Base-by-base conservation (phyloP, 2,888 invertebrate genomes). In the Agonum fuliginosum region DNA sequence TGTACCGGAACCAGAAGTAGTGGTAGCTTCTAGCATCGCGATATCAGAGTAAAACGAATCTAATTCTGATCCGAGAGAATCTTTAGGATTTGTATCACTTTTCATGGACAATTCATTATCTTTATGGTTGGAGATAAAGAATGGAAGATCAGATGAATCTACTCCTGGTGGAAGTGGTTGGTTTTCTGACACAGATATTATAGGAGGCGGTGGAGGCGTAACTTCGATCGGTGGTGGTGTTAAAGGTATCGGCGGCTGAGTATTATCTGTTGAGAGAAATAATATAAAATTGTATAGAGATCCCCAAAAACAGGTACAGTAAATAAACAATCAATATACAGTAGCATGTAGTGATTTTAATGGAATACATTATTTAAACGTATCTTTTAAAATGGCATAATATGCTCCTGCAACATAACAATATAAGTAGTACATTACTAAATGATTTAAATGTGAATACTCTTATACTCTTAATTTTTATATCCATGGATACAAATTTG, bases 31-130 rank as follows among this genome's bases (percentile, higher is more conserved):
- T 62, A 91, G 85, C 0, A 88, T 87, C 1, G 91, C 91, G 30
- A 91, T 88, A 81, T 91, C 91, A 3, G 88, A 90, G 83, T 91
- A 91, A 84, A 91, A 91, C 1, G 90, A 90, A 83, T 89, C 89
- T 71, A 91, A 84, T 10, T 88, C 91, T 0, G 87, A 87, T 2
- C 81, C 81, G 2, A 84, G 1, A 83, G 83, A 17, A 24, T 83
- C 81, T 14, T 27, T 73, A 58, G 51, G 12, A 1, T 17, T 22
- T n/a, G 43, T 43, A 3, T 84, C 80, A 6, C 81, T 77, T 65
- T 85, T 67, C 4, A n/a, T 83, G 5, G 37, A 85, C 83, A 10
- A 83, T 3, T 84, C 82, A 41, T 85, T 84, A 8, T 85, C 79
- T 1, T 83, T 81, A 2, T 84, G 81, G 4, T 84, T 83, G 6